Conservation (phyloP, 2,888 invertebrate species). For the Patella depressa region DNA sequence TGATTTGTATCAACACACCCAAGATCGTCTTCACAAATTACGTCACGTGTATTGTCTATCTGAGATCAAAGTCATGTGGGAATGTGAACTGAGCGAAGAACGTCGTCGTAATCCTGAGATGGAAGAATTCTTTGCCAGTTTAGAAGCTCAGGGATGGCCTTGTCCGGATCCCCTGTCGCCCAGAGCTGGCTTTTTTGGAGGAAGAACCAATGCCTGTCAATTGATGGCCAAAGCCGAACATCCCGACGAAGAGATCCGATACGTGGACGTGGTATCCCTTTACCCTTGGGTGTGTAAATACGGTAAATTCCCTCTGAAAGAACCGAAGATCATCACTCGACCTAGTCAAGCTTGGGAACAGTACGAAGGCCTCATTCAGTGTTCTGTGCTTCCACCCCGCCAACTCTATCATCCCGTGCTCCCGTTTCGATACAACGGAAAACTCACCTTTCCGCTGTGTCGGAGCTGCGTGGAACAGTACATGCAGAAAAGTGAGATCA, state of each 20-base stretch:
- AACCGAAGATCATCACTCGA: neutral
- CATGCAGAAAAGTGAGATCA: neutral
- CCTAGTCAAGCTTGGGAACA: neutral
- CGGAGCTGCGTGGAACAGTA: neutral
- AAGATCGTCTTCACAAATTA: neutral
- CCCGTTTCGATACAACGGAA: neutral
- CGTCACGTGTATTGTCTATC: neutral
- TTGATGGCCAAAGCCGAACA: neutral
- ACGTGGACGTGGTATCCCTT: neutral
- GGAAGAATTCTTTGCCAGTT: neutral
- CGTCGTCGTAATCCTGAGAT: neutral
- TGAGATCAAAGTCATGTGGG: neutral
- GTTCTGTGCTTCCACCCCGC: neutral
- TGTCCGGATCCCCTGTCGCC: neutral
- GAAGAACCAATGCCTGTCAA: slow-evolving; percentile 1
- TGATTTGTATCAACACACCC: neutral
- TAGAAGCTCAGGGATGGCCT: neutral
- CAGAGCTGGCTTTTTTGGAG: neutral
- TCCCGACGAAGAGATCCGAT: neutral
- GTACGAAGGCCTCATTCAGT: neutral
- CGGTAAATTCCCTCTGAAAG: neutral
- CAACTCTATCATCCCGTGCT: neutral
- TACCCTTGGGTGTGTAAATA: neutral
- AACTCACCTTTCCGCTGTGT: neutral
- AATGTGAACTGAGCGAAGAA: neutral